Evolutionary conservation across 1,140 invertebrate species (phyloP).

Genomic region (Drosophila parabipectinata): DNA sequence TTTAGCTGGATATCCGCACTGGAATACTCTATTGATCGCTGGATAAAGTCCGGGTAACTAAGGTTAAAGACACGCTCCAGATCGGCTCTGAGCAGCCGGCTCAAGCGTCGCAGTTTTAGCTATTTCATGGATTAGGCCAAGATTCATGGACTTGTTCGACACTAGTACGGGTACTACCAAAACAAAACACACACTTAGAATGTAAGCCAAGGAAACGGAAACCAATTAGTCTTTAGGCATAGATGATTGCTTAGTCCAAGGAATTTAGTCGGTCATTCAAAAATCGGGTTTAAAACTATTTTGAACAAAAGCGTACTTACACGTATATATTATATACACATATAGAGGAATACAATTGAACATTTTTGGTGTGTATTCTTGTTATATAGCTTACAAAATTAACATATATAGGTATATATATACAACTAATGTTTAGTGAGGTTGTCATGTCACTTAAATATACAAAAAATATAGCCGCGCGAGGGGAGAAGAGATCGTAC

Average conservation of each 20-base stretch:
- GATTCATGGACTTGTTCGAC: constrained; percentile 39
- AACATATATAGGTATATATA: constrained; percentile 36
- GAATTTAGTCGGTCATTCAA: constrained; percentile 64
- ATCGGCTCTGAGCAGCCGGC: constrained; percentile 61
- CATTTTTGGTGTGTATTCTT: constrained; percentile 74
- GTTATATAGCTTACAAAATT: constrained; percentile 68
- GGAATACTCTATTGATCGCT: constrained; percentile 97
- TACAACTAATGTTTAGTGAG: constrained; percentile 77
- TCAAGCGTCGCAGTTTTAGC: constrained; percentile 75
- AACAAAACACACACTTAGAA: constrained; percentile 24
- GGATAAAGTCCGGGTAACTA: constrained; percentile 95
- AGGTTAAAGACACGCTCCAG: constrained; percentile 77
- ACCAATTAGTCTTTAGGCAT: constrained; percentile 51
- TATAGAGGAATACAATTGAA: constrained; percentile 55
- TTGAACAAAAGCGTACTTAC: constrained; percentile 55
- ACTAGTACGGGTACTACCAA: constrained; percentile 79
- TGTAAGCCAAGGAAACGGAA: constrained; percentile 47
- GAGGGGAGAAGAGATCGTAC: constrained; percentile 43
- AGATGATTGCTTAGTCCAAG: constrained; percentile 71
- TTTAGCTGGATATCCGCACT: constrained; percentile 96
- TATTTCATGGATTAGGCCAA: constrained; percentile 72
- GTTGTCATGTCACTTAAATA: constrained; percentile 73
- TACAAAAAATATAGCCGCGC: constrained; percentile 50
- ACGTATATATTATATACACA: constrained; percentile 45
- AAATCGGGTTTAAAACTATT: constrained; percentile 76